Evolutionary conservation across 2,113 vertebrate genomes (phyloP).

Genomic region (Mobula hypostoma): DNA sequence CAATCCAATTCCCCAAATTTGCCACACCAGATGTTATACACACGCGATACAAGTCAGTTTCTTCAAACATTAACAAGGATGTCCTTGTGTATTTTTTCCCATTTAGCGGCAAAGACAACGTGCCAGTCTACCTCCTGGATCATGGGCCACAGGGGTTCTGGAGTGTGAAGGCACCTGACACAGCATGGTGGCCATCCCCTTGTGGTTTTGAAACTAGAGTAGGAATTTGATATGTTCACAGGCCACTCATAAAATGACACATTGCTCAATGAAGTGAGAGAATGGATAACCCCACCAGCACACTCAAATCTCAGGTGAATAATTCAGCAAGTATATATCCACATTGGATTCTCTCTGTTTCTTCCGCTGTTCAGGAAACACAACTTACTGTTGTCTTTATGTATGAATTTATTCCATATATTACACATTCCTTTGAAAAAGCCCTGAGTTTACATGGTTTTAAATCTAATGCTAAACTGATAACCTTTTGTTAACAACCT

Average conservation of each 20-base stretch:
- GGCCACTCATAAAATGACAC: background rate
- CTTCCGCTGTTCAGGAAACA: background rate
- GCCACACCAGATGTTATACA: background rate
- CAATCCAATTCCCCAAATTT: too few species aligned
- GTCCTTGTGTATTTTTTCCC: background rate
- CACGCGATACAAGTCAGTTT: background rate
- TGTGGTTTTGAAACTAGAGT: background rate
- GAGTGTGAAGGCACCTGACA: background rate
- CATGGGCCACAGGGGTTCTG: background rate
- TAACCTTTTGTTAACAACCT: background rate
- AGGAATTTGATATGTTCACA: background rate
- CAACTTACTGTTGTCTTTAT: background rate
- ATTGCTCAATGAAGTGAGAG: background rate
- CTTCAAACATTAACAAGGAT: background rate
- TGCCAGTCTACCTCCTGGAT: background rate
- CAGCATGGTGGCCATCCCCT: background rate
- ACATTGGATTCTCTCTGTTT: background rate
- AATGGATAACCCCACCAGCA: background rate
- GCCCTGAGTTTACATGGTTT: background rate
- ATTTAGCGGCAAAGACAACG: background rate
- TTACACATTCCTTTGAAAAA: background rate
- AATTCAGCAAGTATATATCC: background rate
- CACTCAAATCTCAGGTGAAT: background rate
- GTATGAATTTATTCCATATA: background rate
- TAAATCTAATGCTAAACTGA: background rate